A percentile compares a stretch with the other conserved stretches of the same genome.
Evolutionary conservation across 2,113 vertebrate species (phyloP).

Genomic region (Theropithecus gelada): DNA sequence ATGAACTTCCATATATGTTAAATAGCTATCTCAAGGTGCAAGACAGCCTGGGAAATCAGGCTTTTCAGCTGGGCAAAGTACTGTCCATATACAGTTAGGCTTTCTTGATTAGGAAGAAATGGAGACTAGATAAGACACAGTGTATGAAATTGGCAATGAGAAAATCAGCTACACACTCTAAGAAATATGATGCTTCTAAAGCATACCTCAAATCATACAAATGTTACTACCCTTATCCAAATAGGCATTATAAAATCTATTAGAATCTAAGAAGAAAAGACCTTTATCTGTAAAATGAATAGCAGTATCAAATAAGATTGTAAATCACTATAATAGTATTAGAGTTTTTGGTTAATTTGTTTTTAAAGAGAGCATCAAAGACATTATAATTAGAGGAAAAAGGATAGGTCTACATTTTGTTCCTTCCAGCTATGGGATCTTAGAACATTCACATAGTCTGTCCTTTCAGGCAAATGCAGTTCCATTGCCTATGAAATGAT

Average conservation of each 20-base stretch:
- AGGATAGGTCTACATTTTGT: neutral
- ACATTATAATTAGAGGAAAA: neutral
- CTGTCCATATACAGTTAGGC: neutral
- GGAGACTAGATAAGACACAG: neutral
- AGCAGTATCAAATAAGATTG: neutral
- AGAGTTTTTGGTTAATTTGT: neutral
- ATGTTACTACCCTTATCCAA: neutral
- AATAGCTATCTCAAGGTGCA: neutral
- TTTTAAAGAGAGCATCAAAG: neutral
- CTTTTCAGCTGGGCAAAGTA: neutral
- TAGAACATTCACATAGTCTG: neutral
- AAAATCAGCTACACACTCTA: neutral
- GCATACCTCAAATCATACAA: neutral
- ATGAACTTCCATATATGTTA: neutral
- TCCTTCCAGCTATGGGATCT: neutral
- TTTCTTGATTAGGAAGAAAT: neutral
- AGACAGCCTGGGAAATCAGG: neutral
- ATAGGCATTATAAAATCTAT: neutral
- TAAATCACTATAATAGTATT: neutral
- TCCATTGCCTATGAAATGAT: neutral
- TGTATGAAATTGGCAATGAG: neutral
- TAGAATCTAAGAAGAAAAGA: neutral
- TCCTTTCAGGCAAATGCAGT: neutral
- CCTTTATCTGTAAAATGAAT: neutral
- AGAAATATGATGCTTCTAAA: neutral